Conservation (phyloP, 2,888 invertebrate species). For the Melieria picta region DNA sequence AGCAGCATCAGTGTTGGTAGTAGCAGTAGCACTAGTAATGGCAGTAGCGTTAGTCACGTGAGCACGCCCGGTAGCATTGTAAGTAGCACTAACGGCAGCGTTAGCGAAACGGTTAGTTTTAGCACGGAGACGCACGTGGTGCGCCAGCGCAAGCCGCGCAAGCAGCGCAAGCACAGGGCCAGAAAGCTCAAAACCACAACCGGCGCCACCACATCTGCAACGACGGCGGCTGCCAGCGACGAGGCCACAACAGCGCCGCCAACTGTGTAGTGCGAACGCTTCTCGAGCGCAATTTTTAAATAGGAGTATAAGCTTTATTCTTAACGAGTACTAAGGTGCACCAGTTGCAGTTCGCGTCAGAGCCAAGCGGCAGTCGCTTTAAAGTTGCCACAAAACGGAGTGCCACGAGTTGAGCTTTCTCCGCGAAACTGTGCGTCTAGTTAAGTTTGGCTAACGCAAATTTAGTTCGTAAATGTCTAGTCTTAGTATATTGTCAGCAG, state of each 20-base stretch:
- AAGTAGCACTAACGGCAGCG: constrained; percentile 45
- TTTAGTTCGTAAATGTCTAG: constrained; percentile 27
- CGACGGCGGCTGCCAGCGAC: background rate
- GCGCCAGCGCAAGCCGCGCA: constrained; percentile 54
- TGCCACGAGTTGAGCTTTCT: too few species aligned
- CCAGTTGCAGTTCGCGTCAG: too few species aligned
- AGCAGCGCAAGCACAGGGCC: constrained; percentile 43
- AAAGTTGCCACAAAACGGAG: too few species aligned
- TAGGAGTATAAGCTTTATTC: too few species aligned
- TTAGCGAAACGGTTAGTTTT: constrained; percentile 58
- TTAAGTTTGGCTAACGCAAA: background rate
- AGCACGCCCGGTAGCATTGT: constrained; percentile 34
- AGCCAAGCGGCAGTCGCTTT: too few species aligned
- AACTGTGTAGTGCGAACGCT: background rate
- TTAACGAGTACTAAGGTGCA: too few species aligned
- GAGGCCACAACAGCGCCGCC: constrained; percentile 2
- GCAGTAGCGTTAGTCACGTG: constrained; percentile 32
- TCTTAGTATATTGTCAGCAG: constrained; percentile 25
- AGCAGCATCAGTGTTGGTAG: constrained; percentile 44
- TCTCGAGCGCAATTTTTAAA: too few species aligned
- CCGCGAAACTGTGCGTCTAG: too few species aligned
- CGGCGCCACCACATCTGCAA: background rate
- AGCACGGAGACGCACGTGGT: constrained; percentile 61
- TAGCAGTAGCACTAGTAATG: constrained; percentile 43
- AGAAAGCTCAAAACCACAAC: constrained; percentile 34